Evolutionary conservation across 2,888 invertebrate genomes (phyloP).

Genomic region (Thecocarcelia acutangulata): DNA sequence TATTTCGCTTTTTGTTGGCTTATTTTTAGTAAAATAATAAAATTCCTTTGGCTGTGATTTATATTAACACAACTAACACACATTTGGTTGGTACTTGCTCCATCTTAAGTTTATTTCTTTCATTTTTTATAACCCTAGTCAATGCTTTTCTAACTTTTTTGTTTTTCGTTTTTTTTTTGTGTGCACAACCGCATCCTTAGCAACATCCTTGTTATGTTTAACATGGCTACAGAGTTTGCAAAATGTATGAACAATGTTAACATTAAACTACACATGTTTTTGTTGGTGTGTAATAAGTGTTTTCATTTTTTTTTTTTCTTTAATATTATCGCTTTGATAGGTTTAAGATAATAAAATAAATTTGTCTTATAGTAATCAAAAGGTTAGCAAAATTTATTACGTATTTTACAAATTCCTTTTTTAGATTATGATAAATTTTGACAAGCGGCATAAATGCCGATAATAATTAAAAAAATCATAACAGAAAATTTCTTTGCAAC

Average conservation of each 20-base stretch:
- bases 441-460: too few species aligned
- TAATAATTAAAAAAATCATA: too few species aligned
- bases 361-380: conserved; percentile 5
- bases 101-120: not conserved
- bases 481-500: too few species aligned
- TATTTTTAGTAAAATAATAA: conserved; percentile 44
- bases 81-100: not conserved
- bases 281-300: conserved; percentile 2
- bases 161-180: conserved; percentile 16
- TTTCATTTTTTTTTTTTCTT: not conserved
- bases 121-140: not conserved
- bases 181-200: conserved; percentile 8
- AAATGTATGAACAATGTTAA: not conserved
- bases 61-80: conserved; percentile 36
- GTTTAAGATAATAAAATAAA: conserved; percentile 14
- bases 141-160: not conserved
- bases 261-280: conserved; percentile 20
- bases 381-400: conserved; percentile 15
- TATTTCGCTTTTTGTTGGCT: conserved; percentile 2
- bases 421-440: too few species aligned
- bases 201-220: conserved; percentile 30
- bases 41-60: conserved; percentile 53
- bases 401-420: too few species aligned
- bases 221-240: conserved; percentile 26
- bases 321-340: conserved; percentile 21